Evolutionary conservation across 23 tunicate genomes (phyloP), one percentile per base, ranked within the genome.

Genomic region (Trididemnum clinides): DNA sequence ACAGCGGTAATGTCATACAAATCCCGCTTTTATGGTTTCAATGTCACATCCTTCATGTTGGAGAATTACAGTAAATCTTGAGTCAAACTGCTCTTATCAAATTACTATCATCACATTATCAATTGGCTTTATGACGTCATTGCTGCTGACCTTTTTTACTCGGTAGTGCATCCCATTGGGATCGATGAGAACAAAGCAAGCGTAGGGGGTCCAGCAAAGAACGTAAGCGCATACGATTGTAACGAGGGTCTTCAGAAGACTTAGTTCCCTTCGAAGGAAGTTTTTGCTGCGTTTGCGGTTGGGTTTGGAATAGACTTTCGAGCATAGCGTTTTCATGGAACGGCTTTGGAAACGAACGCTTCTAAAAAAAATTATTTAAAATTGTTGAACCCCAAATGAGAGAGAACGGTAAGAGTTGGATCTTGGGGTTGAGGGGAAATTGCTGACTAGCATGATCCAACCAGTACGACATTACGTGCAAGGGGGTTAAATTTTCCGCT

Each of bases 201-300:
- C 78, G 50, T 80, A 87, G 28, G 91, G 91, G n/a, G 80, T 51
- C 91, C 91, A 87, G 59, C 86, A 87, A 15, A 87, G 0, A 21
- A 71, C 21, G 34, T 80, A 80, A 15, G 54, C 91, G 21, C 70
- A 33, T 51, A 87, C 86, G 19, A 86, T 87, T 21, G 78, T 59
- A 20, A 71, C 36, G 2, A 87, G 64, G 15, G 91, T 87, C 25
- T 80, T 69, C 19, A 81, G 18, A 39, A 87, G 51, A 51, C 39
- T 64, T 21, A 83, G 29, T 50, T 87, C 91, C 51, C 80, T 28
- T 12, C 39, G n/a, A 28, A 82, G 29, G 1, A 64, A 82, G 18
- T 39, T 82, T 44, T 28, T 23, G 22, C 75, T 29, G 30, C 84
- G 30, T 30, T 79, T 66, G 2, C 37, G 36, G 7, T 66, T 66